Evolutionary conservation across 2,797 vertebrate genomes (phyloP).

Genomic region (Coregonus suidteri): DNA sequence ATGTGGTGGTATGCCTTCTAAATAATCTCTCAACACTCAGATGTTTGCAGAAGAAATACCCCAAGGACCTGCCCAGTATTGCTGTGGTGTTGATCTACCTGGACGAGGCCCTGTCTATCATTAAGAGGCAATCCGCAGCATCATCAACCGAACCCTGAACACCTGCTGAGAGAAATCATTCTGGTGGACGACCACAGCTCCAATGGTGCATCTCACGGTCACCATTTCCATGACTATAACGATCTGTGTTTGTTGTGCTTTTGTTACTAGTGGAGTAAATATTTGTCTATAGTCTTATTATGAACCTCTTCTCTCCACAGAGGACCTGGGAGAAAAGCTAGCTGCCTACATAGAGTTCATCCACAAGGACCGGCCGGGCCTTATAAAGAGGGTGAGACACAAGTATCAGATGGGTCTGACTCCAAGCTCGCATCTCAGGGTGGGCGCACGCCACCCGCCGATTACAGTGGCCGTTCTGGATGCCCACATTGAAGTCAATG

Average conservation of each 20-base stretch:
- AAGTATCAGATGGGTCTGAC: slow-evolving; percentile 66
- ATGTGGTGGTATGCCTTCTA: background rate
- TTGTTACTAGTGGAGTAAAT: too few relatives aligned
- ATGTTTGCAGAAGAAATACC: slow-evolving; percentile 71
- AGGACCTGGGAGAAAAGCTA: slow-evolving; percentile 51
- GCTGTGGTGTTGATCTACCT: slow-evolving; percentile 79
- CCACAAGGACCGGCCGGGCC: slow-evolving; percentile 48
- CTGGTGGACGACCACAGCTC: slow-evolving; percentile 81
- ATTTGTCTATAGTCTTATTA: background rate
- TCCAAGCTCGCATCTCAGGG: slow-evolving; percentile 67
- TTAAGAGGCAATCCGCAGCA: slow-evolving; percentile 55
- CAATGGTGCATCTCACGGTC: slow-evolving; percentile 61
- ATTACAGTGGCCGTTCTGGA: slow-evolving; percentile 77
- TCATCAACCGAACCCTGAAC: slow-evolving; percentile 71
- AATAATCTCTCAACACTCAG: slow-evolving; percentile 47
- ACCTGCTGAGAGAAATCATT: slow-evolving; percentile 78
- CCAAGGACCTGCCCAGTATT: slow-evolving; percentile 72
- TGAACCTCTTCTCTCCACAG: slow-evolving; percentile 25
- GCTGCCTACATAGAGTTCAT: slow-evolving; percentile 51
- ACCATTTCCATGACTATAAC: too few relatives aligned
- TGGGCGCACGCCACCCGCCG: slow-evolving; percentile 66
- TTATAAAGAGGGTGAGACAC: slow-evolving; percentile 71
- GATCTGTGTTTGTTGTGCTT: too few relatives aligned
- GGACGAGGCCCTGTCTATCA: slow-evolving; percentile 77
- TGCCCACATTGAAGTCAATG: slow-evolving; percentile 70